Base-by-base conservation (phyloP, 2,113 vertebrate species). In the Spea multiplicata region DNA sequence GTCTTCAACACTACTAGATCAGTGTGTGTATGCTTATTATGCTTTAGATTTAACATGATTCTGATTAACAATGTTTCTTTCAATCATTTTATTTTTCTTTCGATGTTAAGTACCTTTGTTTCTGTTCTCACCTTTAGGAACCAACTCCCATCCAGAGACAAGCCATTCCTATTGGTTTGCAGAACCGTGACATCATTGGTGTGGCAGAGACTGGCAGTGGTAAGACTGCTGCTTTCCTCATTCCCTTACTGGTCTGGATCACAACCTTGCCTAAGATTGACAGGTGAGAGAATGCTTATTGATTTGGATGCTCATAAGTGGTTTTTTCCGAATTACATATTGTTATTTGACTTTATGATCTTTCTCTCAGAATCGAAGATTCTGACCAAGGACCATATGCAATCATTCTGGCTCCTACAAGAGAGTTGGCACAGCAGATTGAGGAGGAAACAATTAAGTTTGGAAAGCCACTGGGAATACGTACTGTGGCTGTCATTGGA, bases 381-480 rank as follows among this genome's bases (percentile, higher is more conserved):
- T 98, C 97, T 0, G 97, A 99, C 83, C 97, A 99, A 80, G 97
- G 97, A 14, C 97, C 97, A 4, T 99, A 99, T 1, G 97, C 97
- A 52, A 95, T 99, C 81, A 99, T 99, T 86, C 85, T 99, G 87
- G 97, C 97, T 2, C 97, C 97, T 0, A 99, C 97, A 12, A 96
- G 97, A 74, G 97, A 99, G 90, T 79, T 99, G 94, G 97, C 97
- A 0, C 97, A 99, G 88, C 97, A 99, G 92, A 99, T 99, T 0
- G 97, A 99, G 85, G 97, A 99, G 84, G 97, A 99, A 86, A 99
- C 97, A 70, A 94, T 99, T 71, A 99, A 99, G 82, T 99, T 99
- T 9, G 97, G 97, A 66, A 99, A 99, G 82, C 97, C 97, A 0
- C 88, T 99, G 6, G 95, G 96, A 44, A 99, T 99, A 87, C 94